Evolutionary conservation across 2,113 vertebrate genomes (phyloP), one percentile per base, ranked within the genome.

Genomic region (Brachirus orientalis): DNA sequence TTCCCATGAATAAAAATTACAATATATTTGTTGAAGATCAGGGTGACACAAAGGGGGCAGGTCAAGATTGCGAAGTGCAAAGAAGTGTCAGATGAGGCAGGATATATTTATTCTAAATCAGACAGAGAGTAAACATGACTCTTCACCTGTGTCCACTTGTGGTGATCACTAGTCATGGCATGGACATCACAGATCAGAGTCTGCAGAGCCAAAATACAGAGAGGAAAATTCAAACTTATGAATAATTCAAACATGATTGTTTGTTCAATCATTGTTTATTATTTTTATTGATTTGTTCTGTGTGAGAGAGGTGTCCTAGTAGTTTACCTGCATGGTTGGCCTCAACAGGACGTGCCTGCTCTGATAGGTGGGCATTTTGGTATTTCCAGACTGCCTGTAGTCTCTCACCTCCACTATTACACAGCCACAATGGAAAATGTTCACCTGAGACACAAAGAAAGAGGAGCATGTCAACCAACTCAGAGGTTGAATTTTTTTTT

Each of bases 361-460:
- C 92, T 98, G 96, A 86, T 96, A 98, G 0, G 95, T 93, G 51
- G 96, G 96, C 80, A 95, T 95, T 87, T 99, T 99, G 86, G 95
- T 92, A 64, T 95, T 96, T 63, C 94, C 94, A 79, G 95, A 97
- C 87, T 99, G 98, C 57, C 98, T 91, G 63, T 98, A 99, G 86
- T 99, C 98, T 88, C 98, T 93, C 73, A 99, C 95, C 87, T 99
- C 97, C 48, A 97, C 95, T 89, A 99, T 94, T 66, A 99, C 97
- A 86, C 98, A 99, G 50, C 98, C 98, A 88, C 97, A 98, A 70
- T 99, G 97, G 90, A 99, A 99, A 91, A 99, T 98, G 91, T 99
- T 99, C 80, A 98, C 96, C 98, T 99, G 80, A 40, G n/a, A 80
- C 37, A 65, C 16, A 82, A 53, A 4, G 38, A 11, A 68, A 3